A percentile compares a stretch with the other conserved stretches of the same genome.
phyloP scores from a whole-genome alignment of 2,888 invertebrate genomes.

The Brachypalpus laphriformis region DNA sequence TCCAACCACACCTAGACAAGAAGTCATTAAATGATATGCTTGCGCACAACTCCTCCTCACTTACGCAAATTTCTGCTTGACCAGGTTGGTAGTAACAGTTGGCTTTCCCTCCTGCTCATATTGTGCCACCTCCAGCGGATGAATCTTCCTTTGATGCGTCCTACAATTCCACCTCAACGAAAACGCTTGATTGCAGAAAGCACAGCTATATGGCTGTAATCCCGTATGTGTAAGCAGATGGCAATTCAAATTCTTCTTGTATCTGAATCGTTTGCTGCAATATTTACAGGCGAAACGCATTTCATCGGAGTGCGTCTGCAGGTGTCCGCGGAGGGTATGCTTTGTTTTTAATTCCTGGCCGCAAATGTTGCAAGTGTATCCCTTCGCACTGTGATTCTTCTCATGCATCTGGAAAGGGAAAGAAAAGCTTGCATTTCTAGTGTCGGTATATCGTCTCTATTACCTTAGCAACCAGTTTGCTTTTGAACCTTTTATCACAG shows the following conservation, averaged over 20 bases:
- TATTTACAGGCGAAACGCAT: constrained; percentile 33
- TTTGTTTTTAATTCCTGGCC: constrained; percentile 40
- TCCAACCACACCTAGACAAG: constrained; percentile 37
- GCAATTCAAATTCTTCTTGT: constrained; percentile 44
- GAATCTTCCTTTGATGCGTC: constrained; percentile 45
- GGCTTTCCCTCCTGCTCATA: constrained; percentile 31
- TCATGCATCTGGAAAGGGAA: constrained; percentile 37
- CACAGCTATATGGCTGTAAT: constrained; percentile 35
- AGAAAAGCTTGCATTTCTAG: neutral
- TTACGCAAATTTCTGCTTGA: constrained; percentile 57
- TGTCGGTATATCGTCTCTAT: neutral
- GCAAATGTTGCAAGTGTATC: constrained; percentile 23
- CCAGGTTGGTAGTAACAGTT: constrained; percentile 24
- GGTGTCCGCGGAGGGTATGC: constrained; percentile 44
- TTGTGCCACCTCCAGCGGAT: neutral
- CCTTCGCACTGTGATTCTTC: constrained; percentile 18
- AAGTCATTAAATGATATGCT: neutral
- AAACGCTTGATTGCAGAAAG: constrained; percentile 40
- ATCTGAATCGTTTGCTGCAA: constrained; percentile 33
- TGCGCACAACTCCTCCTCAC: neutral
- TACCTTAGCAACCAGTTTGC: constrained; percentile 52
- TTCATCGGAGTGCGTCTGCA: constrained; percentile 33
- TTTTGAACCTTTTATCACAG: constrained; percentile 45
- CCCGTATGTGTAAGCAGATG: constrained; percentile 46
- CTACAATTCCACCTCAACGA: constrained; percentile 46